Conservation (phyloP, 2,113 vertebrate genomes). For the Phylloscopus trochiloides region DNA sequence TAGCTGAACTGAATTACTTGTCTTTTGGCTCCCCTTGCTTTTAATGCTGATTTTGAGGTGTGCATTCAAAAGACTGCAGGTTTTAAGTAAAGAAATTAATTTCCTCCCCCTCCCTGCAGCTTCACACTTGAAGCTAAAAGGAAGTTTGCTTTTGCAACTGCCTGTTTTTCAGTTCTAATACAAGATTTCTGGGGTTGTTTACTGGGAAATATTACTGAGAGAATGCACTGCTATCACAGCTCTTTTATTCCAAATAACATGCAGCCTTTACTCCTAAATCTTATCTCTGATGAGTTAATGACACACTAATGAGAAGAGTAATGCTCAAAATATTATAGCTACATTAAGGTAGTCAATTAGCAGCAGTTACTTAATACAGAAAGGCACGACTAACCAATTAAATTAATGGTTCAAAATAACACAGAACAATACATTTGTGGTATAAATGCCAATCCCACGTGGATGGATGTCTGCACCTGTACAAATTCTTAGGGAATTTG, state of each 20-base stretch:
- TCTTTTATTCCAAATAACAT: neutral
- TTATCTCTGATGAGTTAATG: slow-evolving; percentile 48
- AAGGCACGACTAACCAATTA: slow-evolving; percentile 48
- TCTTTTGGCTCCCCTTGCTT: slow-evolving; percentile 32
- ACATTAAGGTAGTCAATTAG: slow-evolving; percentile 44
- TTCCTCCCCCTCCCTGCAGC: neutral
- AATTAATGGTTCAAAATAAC: slow-evolving; percentile 12
- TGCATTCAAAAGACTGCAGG: neutral
- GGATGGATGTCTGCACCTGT: slow-evolving; percentile 28
- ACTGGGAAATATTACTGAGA: neutral
- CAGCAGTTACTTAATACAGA: slow-evolving; percentile 48
- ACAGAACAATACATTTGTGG: slow-evolving; percentile 17
- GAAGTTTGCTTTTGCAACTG: neutral
- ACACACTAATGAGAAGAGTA: slow-evolving; percentile 28
- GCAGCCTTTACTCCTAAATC: neutral
- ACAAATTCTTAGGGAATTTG: neutral
- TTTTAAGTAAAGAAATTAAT: slow-evolving; percentile 36
- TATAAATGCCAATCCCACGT: neutral
- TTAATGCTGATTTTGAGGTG: slow-evolving; percentile 36
- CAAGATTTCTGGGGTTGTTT: slow-evolving; percentile 7
- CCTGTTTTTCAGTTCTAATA: slow-evolving; percentile 6
- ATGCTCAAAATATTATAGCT: slow-evolving; percentile 40
- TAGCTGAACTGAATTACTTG: slow-evolving; percentile 20
- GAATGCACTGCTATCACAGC: neutral
- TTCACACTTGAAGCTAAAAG: neutral